Conservation (phyloP, 1,140 invertebrate species). For the Brachionus angularis region DNA sequence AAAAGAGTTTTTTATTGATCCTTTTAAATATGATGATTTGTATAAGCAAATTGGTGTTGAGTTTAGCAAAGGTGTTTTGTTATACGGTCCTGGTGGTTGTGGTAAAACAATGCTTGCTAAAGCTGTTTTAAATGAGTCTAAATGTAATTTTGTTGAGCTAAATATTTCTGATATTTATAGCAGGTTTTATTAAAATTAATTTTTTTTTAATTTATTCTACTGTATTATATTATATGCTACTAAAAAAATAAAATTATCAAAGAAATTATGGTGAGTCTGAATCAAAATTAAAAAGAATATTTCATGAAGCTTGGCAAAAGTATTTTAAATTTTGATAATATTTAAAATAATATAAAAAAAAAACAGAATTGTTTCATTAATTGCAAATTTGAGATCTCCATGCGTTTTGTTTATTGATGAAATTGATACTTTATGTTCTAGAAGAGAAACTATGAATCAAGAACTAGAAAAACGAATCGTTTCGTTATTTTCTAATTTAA, state of each 20-base stretch:
- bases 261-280: conserved; percentile 38
- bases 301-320: conserved; percentile 42
- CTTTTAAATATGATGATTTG: not conserved
- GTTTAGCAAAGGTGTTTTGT: conserved; percentile 73
- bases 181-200: not conserved
- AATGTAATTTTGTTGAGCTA: conserved; percentile 83
- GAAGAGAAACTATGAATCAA: conserved; percentile 74
- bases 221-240: too few relatives aligned
- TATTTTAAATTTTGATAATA: not conserved
- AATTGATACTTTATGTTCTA: conserved; percentile 76
- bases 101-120: conserved; percentile 91
- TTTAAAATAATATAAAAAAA: not conserved
- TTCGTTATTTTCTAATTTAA: conserved; percentile 78
- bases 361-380: too few relatives aligned
- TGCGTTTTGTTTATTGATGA: conserved; percentile 90
- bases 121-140: conserved; percentile 97
- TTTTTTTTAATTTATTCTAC: not conserved
- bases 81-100: conserved; percentile 87
- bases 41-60: conserved; percentile 63
- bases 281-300: conserved; percentile 11
- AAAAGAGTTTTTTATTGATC: conserved; percentile 32
- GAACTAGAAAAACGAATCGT: conserved; percentile 94
- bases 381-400: conserved; percentile 61
- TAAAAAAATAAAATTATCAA: not conserved
- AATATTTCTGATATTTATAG: conserved; percentile 29